Conservation (phyloP, 2,888 invertebrate genomes). For the Aelia acuminata region DNA sequence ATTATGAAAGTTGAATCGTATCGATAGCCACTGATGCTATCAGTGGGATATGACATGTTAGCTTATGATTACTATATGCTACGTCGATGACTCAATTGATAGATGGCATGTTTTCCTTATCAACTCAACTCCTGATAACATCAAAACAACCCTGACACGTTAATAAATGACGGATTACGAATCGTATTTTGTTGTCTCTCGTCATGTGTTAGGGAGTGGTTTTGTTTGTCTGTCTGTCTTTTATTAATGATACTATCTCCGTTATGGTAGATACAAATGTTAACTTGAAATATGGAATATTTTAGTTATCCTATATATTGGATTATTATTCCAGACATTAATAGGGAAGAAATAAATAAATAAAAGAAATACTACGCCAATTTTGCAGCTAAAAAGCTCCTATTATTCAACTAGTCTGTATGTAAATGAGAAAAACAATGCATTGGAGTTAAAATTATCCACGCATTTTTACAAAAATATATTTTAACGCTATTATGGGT, state of each 20-base stretch:
- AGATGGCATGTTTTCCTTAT: conserved; percentile 1
- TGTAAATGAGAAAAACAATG: too few relatives aligned
- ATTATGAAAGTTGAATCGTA: too few relatives aligned
- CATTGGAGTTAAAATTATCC: too few relatives aligned
- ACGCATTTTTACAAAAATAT: too few relatives aligned
- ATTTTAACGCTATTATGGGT: too few relatives aligned
- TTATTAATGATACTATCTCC: conserved; percentile 22
- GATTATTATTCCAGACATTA: too few relatives aligned
- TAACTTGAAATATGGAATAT: not conserved
- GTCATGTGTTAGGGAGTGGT: not conserved
- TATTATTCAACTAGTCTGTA: too few relatives aligned
- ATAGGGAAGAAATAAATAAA: too few relatives aligned
- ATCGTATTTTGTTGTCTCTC: not conserved
- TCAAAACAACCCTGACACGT: conserved; percentile 20
- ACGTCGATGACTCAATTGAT: conserved; percentile 8
- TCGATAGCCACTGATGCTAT: not conserved
- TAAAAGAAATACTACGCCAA: too few relatives aligned
- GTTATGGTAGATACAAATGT: not conserved
- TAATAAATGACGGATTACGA: conserved; percentile 22
- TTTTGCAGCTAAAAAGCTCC: too few relatives aligned
- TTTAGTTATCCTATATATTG: not conserved
- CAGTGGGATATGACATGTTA: not conserved
- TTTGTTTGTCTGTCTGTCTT: conserved; percentile 4
- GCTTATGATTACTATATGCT: not conserved
- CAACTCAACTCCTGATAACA: not conserved